These are phyloP conservation scores for Halichondria panicea DNA, from an alignment of 37 sponge, comb jelly and placozoan genomes.

Conservation along the genomic window DNA sequence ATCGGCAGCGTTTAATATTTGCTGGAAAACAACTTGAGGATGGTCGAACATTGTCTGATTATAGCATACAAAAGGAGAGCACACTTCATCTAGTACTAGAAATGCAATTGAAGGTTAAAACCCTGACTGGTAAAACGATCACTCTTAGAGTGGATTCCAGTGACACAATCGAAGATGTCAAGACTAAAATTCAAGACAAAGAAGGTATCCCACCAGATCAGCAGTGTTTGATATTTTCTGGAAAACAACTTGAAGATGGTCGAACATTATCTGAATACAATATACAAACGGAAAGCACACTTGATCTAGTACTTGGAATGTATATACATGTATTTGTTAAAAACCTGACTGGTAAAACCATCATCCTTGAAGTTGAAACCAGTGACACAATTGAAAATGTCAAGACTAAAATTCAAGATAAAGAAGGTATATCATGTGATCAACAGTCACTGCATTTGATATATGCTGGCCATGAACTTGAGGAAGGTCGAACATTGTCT, in stretches of 20 bases:
- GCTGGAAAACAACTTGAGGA: too few relatives aligned
- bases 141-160: constrained; percentile 85
- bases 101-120: constrained; percentile 93
- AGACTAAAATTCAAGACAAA: constrained; percentile 90
- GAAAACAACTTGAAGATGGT: constrained; percentile 83
- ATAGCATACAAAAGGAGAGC: too few relatives aligned
- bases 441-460: constrained; percentile 91
- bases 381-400: constrained; percentile 91
- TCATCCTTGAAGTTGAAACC: neutral
- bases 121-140: constrained; percentile 92
- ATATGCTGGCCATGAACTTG: constrained; percentile 83
- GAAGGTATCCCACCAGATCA: constrained; percentile 94
- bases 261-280: constrained; percentile 61
- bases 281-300: constrained; percentile 77
- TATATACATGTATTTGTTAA: constrained; percentile 36
- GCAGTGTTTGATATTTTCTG: constrained; percentile 74
- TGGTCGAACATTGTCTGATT: too few relatives aligned
- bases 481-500: constrained; percentile 56
- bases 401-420: constrained; percentile 89
- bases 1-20: too few relatives aligned
- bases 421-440: constrained; percentile 90
- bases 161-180: constrained; percentile 68
- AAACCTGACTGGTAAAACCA: constrained; percentile 16
- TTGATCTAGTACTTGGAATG: constrained; percentile 22
- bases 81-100: too few relatives aligned